Base-by-base conservation (phyloP, 2,113 vertebrate genomes). In the Hyaena hyaena region DNA sequence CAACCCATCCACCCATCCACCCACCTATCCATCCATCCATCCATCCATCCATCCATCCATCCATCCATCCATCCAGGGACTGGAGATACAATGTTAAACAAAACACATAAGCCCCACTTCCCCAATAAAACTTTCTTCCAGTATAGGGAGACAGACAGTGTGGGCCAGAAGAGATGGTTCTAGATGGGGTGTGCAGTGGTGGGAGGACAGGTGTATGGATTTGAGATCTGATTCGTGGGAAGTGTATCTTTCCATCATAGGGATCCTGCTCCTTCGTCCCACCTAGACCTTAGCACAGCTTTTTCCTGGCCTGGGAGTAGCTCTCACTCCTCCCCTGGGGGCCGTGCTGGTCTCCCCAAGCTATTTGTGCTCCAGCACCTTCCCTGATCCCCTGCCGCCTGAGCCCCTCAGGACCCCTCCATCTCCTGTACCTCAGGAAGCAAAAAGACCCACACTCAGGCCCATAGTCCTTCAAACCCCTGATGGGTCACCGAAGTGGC, bases 21-120 rank as follows among this genome's bases (percentile, higher is more conserved):
- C 7, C 33, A 19, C 0, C 16, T 1, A 9, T 1, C 33, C 68
- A n/a, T n/a, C 11, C 16, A 45, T 4, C 83, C 23, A 17, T 7
- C 26, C 39, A 33, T 24, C 31, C 7, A 10, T 5, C 28, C 11
- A 19, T 1, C 63, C 31, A 23, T 4, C 63, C 39, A 84, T 26
- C 17, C 4, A n/a, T 39, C 5, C n/a, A 10, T 24, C 48, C 28
- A 31, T 28, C 63, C 24, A 33, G 74, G 45, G n/a, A 2, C 39
- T 53, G 3, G 74, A 76, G 16, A 45, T 31, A 50, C 5, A 39
- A 21, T 43, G 39, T 85, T 19, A 74, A 43, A 33, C 23, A 50
- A 35, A 65, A 61, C 6, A 8, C 35, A 61, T 16, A 92, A 92
- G 14, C 21, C 50, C 28, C 14, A 71, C 65, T 71, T 71, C 35